Base-by-base conservation (phyloP, 1,140 invertebrate genomes). In the Nylanderia fulva region DNA sequence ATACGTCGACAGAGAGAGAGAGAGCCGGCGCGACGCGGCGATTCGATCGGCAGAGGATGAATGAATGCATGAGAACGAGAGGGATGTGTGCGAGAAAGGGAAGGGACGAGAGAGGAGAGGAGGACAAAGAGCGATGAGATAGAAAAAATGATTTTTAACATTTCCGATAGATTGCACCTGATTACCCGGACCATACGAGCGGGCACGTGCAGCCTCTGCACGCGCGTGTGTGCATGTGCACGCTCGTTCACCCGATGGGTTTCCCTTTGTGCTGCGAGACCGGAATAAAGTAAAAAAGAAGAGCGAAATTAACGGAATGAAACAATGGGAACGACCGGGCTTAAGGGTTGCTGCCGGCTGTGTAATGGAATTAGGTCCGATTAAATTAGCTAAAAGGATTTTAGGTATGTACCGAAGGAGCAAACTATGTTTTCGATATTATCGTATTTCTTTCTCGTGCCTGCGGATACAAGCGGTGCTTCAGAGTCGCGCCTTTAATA, bases 321-420 rank as follows among this genome's bases (percentile, higher is more conserved):
- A 89, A 83, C 82, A 74, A 85, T 86, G 76, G 60, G n/a, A 85
- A 89, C 58, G 80, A 71, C 68, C 80, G 61, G 60, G 88, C 88
- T 90, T 87, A 85, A 85, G 76, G 72, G 71, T 80, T 85, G 80
- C 69, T 75, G 63, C 75, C 11, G 58, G 58, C 80, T 76, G 58
- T 82, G 71, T 90, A 90, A 90, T 89, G 88, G 72, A 89, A 90
- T 90, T 89, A 90, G 85, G 33, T 82, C 52, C 87, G 85, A 89
- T 89, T 89, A 89, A 90, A 90, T 90, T 90, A 90, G 83, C 88
- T 89, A 89, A 90, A 87, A 89, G 88, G 88, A 90, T 90, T 87
- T 87, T 79, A 56, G 82, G 39, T 64, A 75, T 75, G 60, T 61
- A 66, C 68, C 68, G 64, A 84, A 61, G 80, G 42, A 88, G 71